Base-by-base conservation (phyloP, 2,113 vertebrate species). In the Zapornia atra region DNA sequence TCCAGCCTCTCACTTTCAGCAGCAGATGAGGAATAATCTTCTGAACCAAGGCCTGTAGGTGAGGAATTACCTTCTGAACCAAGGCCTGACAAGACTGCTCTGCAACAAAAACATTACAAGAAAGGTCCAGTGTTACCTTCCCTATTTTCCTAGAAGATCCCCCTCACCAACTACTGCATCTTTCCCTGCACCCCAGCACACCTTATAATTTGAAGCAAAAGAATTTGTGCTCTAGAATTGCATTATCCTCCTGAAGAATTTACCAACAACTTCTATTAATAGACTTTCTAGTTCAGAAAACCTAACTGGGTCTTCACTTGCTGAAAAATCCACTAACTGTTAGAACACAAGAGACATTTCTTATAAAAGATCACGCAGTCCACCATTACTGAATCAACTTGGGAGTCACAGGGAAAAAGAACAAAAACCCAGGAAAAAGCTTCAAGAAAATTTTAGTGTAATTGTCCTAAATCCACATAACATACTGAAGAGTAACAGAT, bases 151-250 rank as follows among this genome's bases (percentile, higher is more conserved):
- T 36, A 56, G 19, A 73, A 89, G 17, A 65, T 33, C 14, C 15
- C 13, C 22, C 59, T 69, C 4, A 1, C 10, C 57, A 61, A 44
- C 8, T 14, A 66, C 26, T 44, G 36, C n/a, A 14, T 82, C 51
- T 16, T 82, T 38, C 26, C 50, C 46, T 36, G 36, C 8, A 78
- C 61, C 19, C 13, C 44, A 61, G 15, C 7, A 73, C 18, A 15
- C 60, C 66, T 76, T 46, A 26, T 48, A 86, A 59, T 51, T 66
- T 68, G 19, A 80, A 10, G 22, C 2, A 80, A 68, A 73, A 17
- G 0, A 29, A 4, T 1, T 42, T 21, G 54, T 57, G 15, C 20
- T 60, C 19, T 75, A 2, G 25, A 69, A 72, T 5, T 44, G 11
- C 16, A 71, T 54, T 86, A 60, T 31, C 17, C 10, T 53, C 60